phyloP scores from a whole-genome alignment of 2,113 vertebrate genomes.

The Dasyornis broadbenti region DNA sequence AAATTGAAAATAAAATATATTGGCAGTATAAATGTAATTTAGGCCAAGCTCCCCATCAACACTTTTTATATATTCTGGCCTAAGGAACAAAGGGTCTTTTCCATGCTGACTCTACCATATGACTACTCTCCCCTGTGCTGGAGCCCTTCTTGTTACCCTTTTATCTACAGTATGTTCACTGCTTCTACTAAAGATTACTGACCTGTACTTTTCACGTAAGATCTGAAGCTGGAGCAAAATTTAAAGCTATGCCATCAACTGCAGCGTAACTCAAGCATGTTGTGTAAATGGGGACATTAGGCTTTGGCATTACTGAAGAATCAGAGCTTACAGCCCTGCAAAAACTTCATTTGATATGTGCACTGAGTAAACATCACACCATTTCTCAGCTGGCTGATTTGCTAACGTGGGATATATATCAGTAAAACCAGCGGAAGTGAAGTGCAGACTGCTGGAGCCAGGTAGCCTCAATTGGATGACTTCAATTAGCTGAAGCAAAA shows the following conservation, averaged over 20 bases:
- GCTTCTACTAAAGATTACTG: neutral
- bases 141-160: neutral
- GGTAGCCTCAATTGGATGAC: neutral
- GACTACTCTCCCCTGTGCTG: neutral
- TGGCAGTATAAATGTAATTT: neutral
- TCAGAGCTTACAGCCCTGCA: neutral
- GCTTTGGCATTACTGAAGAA: neutral
- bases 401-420: neutral
- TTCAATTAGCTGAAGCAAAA: slow-evolving; percentile 11
- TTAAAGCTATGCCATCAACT: neutral
- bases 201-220: neutral
- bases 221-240: neutral
- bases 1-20: neutral
- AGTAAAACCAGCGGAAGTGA: neutral
- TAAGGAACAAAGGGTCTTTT: neutral
- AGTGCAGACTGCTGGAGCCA: slow-evolving; percentile 30
- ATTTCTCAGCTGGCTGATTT: slow-evolving; percentile 5
- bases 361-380: neutral
- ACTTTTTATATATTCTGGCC: neutral
- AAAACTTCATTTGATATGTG: neutral
- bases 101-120: neutral
- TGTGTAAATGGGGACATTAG: neutral
- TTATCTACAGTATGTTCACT: neutral
- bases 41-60: neutral
- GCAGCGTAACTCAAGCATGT: neutral